phyloP scores from a whole-genome alignment of 1,140 invertebrate species.

The Adelges cooleyi region DNA sequence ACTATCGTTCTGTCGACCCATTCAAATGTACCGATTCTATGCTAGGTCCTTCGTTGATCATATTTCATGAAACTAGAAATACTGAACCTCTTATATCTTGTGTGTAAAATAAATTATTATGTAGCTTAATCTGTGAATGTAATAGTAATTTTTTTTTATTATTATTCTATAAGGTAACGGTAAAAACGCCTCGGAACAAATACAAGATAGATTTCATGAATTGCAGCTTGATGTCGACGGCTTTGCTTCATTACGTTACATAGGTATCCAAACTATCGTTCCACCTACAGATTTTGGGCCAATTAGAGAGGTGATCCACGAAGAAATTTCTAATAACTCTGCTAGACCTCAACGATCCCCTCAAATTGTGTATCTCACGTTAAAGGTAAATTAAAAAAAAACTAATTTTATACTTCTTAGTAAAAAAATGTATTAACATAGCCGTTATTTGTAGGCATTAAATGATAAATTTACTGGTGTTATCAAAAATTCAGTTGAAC shows the following conservation, averaged over 20 bases:
- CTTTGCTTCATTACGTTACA: constrained; percentile 60
- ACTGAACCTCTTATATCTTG: constrained; percentile 41
- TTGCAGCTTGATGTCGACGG: constrained; percentile 53
- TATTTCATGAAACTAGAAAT: constrained; percentile 71
- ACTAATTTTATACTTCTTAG: background rate
- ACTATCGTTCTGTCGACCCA: constrained; percentile 42
- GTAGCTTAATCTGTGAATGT: background rate
- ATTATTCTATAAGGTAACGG: constrained; percentile 41
- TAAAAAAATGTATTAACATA: too few species aligned
- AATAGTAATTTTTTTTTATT: background rate
- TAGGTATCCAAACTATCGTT: constrained; percentile 48
- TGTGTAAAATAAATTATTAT: background rate
- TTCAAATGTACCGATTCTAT: constrained; percentile 37
- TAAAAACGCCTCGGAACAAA: constrained; percentile 53
- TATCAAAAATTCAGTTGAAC: constrained; percentile 48
- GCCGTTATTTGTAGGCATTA: constrained; percentile 42
- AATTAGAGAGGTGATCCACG: constrained; percentile 42
- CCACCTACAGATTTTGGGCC: constrained; percentile 46
- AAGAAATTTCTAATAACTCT: constrained; percentile 53
- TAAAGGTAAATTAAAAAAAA: constrained; percentile 45
- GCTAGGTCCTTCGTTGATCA: constrained; percentile 61
- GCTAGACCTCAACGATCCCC: constrained; percentile 55
- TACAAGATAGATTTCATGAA: constrained; percentile 51
- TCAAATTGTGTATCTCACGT: constrained; percentile 51
- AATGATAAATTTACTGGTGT: constrained; percentile 67